Base-by-base conservation (phyloP, 2,888 invertebrate species). In the Athrips mouffetella region DNA sequence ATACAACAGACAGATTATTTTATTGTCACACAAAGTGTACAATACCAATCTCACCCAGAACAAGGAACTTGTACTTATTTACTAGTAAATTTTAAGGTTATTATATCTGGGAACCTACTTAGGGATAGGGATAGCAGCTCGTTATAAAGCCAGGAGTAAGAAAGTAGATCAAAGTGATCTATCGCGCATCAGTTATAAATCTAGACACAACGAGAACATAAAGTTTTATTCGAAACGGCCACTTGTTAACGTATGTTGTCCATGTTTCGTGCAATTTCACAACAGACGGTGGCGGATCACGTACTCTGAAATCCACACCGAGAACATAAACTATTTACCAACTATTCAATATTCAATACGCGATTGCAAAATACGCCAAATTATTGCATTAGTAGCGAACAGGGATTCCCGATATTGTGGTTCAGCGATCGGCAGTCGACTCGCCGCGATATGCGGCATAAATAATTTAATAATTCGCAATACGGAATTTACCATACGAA, bases 391-490 rank as follows among this genome's bases (percentile, higher is more conserved):
- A 88, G 85, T 80, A 81, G 79, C 73, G 77, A 84, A 80, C 80
- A 80, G 87, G 88, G 87, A 88, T 87, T 88, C 87, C 88, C 86
- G 79, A 87, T 88, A 87, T 83, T 86, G 86, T 82, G 86, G 87
- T 85, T 80, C 81, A 80, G 85, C 76, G 86, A 77, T 85, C 85
- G 80, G 73, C 65, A 68, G 75, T 73, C 76, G 72, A 72, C 71
- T 70, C 76, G 75, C 76, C 76, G 78, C 78, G 80, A 81, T 85
- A 86, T 87, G 87, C 73, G 83, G 81, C 88, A 87, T 88, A 86
- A 87, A 88, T 88, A 86, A 88, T 87, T 88, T 88, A 88, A 87
- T 88, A 88, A 88, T 87, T 88, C 85, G 87, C 87, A 77, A 86
- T 87, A 87, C 86, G 77, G 80, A 86, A 87, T 88, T 87, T 88